Evolutionary conservation across 2,888 invertebrate species (phyloP).

Genomic region (Drosophila sordidapex): DNA sequence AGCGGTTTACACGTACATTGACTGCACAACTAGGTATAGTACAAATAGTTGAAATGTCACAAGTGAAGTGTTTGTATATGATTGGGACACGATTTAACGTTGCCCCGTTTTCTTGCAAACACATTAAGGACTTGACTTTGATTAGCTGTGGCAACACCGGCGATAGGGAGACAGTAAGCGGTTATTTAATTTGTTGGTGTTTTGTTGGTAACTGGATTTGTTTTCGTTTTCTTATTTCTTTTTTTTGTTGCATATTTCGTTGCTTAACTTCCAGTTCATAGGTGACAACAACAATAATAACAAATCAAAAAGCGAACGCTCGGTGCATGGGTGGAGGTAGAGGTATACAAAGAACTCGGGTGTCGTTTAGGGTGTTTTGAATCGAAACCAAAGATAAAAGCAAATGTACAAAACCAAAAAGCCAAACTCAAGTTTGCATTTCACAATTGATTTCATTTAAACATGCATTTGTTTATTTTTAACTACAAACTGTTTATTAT

Average conservation of each 20-base stretch:
- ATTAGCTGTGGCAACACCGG: slow-evolving; percentile 56
- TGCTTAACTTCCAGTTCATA: slow-evolving; percentile 55
- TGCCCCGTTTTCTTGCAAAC: slow-evolving; percentile 59
- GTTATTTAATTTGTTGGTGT: slow-evolving; percentile 52
- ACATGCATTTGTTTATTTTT: slow-evolving; percentile 8
- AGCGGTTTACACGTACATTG: slow-evolving; percentile 76
- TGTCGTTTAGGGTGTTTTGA: slow-evolving; percentile 40
- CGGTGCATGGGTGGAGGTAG: slow-evolving; percentile 59
- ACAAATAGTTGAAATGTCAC: slow-evolving; percentile 68
- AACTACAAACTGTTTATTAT: slow-evolving; percentile 23
- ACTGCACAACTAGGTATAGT: slow-evolving; percentile 74
- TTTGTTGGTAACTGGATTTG: slow-evolving; percentile 47
- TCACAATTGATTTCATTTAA: slow-evolving; percentile 33
- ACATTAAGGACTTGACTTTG: slow-evolving; percentile 59
- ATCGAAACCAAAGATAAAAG: slow-evolving; percentile 57
- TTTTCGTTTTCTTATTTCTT: slow-evolving; percentile 15
- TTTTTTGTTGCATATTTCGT: slow-evolving; percentile 24
- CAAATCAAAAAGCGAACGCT: slow-evolving; percentile 73
- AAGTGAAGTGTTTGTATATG: slow-evolving; percentile 50
- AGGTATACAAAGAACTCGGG: slow-evolving; percentile 36
- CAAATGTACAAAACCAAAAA: slow-evolving; percentile 55
- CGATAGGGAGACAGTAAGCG: slow-evolving; percentile 67
- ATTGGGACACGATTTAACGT: slow-evolving; percentile 37
- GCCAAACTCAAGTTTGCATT: slow-evolving; percentile 43
- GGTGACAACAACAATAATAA: slow-evolving; percentile 59